Base-by-base conservation (phyloP, 2,113 vertebrate species). In the Sigmodon hispidus region DNA sequence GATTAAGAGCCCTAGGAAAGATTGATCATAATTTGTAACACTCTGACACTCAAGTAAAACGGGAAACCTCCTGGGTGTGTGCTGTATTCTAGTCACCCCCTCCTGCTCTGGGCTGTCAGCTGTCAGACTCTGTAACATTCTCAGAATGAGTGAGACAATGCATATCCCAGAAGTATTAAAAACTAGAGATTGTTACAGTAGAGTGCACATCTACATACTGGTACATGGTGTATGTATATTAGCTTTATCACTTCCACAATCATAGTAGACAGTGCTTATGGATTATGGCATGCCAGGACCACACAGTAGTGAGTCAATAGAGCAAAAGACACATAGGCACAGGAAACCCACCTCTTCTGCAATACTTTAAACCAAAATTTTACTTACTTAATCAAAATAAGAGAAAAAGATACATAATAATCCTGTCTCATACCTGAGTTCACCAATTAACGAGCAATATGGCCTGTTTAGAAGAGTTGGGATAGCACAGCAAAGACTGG, bases 281-380 rank as follows among this genome's bases (percentile, higher is more conserved):
- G 88, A 24, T 59, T 55, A 4, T 65, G 61, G 94, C 70, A 69
- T 63, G 73, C 94, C 77, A 86, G 86, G 85, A 91, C 96, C 92
- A 95, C 57, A 93, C 55, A 77, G 22, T 63, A 50, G 22, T 84
- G 67, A 95, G 6, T 96, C 67, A 55, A 67, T 3, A 3, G 75
- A 80, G 69, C 12, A 65, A 79, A 77, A 90, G 31, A 57, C 40
- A 81, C 65, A 67, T 0, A 9, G 12, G 59, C 80, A 91, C n/a
- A 72, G 77, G 73, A 72, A 93, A 59, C 6, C 63, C 59, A 1
- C 22, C n/a, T 91, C 34, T 59, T 17, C 61, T 90, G 40, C 34
- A 63, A 79, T 31, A 45, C 69, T 69, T 94, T 93, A 89, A 75
- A 85, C 48, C 26, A 57, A 90, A 96, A 85, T 69, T 80, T 93